phyloP scores from a whole-genome alignment of 2,888 invertebrate genomes.

The Morpho helenor region DNA sequence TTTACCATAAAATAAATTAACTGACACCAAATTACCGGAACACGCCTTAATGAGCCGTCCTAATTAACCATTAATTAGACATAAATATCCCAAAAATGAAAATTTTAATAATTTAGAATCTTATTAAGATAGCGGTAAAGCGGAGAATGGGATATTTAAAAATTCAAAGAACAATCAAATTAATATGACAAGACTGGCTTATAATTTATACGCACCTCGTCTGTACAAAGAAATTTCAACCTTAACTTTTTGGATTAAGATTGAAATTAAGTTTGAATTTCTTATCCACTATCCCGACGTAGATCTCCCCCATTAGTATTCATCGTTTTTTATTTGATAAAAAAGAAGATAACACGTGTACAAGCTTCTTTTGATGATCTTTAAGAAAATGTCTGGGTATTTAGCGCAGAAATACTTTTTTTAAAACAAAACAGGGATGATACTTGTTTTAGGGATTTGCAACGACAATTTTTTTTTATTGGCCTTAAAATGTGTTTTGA shows the following conservation, averaged over 20 bases:
- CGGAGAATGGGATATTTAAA: slow-evolving; percentile 14
- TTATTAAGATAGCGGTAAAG: slow-evolving; percentile 12
- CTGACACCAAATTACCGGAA: slow-evolving; percentile 10
- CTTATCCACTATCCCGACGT: slow-evolving; percentile 2
- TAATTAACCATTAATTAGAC: slow-evolving; percentile 25
- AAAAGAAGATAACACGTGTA: slow-evolving; percentile 23
- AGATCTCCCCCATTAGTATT: slow-evolving; percentile 14
- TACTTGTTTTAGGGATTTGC: no score
- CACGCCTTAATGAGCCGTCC: slow-evolving; percentile 18
- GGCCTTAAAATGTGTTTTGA: no score
- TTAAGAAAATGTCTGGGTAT: slow-evolving; percentile 1
- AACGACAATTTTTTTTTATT: no score
- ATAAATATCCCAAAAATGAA: slow-evolving; percentile 5
- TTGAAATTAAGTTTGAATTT: slow-evolving; percentile 1
- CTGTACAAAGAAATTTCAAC: slow-evolving; percentile 7
- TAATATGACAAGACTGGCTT: slow-evolving; percentile 16
- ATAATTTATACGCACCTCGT: slow-evolving; percentile 10
- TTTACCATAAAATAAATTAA: slow-evolving; percentile 7
- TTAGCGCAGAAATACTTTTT: no score
- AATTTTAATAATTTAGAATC: slow-evolving; percentile 9
- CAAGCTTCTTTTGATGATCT: slow-evolving; percentile 12
- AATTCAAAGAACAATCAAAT: slow-evolving; percentile 19
- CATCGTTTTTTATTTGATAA: slow-evolving; percentile 17
- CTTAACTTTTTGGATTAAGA: neutral
- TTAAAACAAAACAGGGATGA: no score